These are phyloP conservation scores for Cynopterus sphinx DNA, from an alignment of 2,797 vertebrate species.

Conservation along the genomic window DNA sequence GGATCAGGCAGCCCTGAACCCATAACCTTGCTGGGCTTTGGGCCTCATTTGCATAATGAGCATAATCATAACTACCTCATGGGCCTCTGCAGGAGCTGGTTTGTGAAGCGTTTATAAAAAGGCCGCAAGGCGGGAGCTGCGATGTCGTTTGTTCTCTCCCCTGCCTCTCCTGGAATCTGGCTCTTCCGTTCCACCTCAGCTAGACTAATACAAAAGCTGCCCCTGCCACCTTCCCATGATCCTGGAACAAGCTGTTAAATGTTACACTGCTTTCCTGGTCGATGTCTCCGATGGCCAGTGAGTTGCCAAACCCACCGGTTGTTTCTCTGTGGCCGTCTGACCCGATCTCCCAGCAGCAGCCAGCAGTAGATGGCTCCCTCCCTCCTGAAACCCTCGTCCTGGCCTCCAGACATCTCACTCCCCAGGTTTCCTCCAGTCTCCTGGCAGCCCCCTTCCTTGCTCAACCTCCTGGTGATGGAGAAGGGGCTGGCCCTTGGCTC, in stretches of 20 bases:
- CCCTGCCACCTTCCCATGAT: not conserved
- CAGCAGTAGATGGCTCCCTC: not conserved
- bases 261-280: not conserved
- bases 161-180: not conserved
- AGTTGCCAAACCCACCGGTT: not conserved
- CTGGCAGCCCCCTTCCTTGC: not conserved
- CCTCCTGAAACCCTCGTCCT: not conserved
- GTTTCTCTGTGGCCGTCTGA: not conserved
- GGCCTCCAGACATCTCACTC: not conserved
- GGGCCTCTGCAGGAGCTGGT: not conserved
- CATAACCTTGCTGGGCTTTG: not conserved
- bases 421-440: not conserved
- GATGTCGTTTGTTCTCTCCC: too few relatives aligned
- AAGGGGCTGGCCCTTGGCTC: not conserved
- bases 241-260: not conserved
- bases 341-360: not conserved
- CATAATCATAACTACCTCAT: not conserved
- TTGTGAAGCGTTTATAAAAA: not conserved
- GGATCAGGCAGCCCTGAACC: not conserved
- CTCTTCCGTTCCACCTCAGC: not conserved
- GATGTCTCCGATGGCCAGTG: not conserved
- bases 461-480: not conserved
- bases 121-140: not conserved
- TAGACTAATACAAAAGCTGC: not conserved
- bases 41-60: slow-evolving; percentile 30